Conservation (phyloP, 2,113 vertebrate genomes). For the Columbina picui region DNA sequence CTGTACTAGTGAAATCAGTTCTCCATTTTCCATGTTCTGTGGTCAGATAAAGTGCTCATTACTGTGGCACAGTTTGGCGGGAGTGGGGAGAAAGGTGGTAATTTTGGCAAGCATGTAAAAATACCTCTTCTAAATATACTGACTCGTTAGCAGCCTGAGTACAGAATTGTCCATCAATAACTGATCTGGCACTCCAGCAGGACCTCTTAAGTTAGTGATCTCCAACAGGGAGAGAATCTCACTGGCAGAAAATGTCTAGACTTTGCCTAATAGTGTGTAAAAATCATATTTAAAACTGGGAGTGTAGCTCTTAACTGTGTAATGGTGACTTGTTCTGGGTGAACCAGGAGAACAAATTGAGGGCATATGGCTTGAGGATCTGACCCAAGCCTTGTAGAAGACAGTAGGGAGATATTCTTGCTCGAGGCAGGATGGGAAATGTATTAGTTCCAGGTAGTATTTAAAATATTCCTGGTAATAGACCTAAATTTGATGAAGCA, state of each 20-base stretch:
- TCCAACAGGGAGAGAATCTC: not conserved
- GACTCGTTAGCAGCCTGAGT: not conserved
- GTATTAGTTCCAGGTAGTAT: not conserved
- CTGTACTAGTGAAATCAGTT: not conserved
- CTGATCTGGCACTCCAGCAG: not conserved
- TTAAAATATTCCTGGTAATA: not conserved
- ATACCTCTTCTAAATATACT: not conserved
- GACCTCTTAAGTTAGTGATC: not conserved
- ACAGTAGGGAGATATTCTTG: not conserved
- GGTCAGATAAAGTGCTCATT: not conserved
- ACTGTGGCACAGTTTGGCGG: not conserved
- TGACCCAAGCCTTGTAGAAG: not conserved
- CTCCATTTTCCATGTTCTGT: not conserved
- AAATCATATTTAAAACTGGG: not conserved
- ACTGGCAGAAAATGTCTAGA: not conserved
- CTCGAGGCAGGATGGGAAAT: not conserved
- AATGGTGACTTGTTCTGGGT: not conserved
- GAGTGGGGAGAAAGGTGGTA: not conserved
- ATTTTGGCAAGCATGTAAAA: not conserved
- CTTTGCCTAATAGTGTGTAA: not conserved
- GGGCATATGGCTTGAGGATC: not conserved
- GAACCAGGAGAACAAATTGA: not conserved
- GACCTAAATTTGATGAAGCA: not conserved
- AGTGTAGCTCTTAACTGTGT: rapidly evolving
- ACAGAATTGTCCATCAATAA: not conserved